Evolutionary conservation across 2,797 vertebrate genomes (phyloP), one percentile per base, ranked within the genome.

Genomic region (Malurus splendens): DNA sequence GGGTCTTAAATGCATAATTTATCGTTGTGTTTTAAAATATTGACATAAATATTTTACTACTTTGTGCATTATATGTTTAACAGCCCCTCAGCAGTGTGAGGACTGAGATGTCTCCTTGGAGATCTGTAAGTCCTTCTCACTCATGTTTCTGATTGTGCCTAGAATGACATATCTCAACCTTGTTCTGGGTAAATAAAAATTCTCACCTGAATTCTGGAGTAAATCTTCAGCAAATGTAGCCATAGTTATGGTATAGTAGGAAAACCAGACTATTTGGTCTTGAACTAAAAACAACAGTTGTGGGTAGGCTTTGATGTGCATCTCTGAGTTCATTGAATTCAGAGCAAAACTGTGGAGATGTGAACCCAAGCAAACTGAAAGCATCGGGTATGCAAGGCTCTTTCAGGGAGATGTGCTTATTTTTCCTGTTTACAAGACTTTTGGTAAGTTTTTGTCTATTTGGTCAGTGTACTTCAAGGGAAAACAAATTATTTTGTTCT

Each of bases 11-110:
- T 87, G 16, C 51, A 80, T 91, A 83, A 91, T 92, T 91, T 67
- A 80, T 65, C 11, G 36, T 5, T 48, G 17, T 39, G 10, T 59
- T 91, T 81, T 83, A 59, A 81, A 82, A 85, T 71, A 24, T 25
- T 51, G 28, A 68, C 66, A 83, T 87, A 54, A 83, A 89, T 90
- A 90, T 91, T 92, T 83, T 54, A 86, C 42, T 66, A 8, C 52
- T 81, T 87, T 78, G 24, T 59, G 9, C 42, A 56, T 66, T 52
- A 79, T 33, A 79, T 73, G 13, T 16, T 71, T 61, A 64, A 82
- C 42, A 84, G 12, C 13, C 20, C 9, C 25, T 83, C 42, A 70
- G 23, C 41, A 74, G 20, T 14, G 5, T 71, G 39, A 77, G 39
- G 50, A 39, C 39, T 50, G n/a, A 5, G 4, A 57, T 71, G 77